phyloP scores from a whole-genome alignment of 1,140 invertebrate species.

The Mercenaria mercenaria region DNA sequence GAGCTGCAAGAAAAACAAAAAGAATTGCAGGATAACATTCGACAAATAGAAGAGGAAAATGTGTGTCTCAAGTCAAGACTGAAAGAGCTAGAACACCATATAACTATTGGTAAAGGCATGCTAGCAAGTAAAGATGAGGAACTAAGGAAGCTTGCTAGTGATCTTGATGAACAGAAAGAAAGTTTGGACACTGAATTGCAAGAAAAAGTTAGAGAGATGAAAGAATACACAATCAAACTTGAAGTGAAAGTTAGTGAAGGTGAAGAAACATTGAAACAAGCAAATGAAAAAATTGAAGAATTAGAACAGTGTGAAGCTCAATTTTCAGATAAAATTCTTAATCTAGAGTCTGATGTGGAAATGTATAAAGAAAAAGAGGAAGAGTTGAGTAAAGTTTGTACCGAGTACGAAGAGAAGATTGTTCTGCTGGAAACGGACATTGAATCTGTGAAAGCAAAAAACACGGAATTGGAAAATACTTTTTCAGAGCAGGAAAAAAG shows the following conservation, averaged over 20 bases:
- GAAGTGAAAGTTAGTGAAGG: neutral
- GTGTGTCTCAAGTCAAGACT: neutral
- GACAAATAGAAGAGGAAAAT: slow-evolving; percentile 13
- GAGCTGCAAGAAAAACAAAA: slow-evolving; percentile 17
- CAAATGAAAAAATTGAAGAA: slow-evolving; percentile 34
- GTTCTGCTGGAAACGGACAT: slow-evolving; percentile 51
- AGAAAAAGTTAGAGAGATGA: slow-evolving; percentile 39
- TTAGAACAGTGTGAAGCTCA: slow-evolving; percentile 25
- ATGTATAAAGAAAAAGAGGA: slow-evolving; percentile 28
- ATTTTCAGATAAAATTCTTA: slow-evolving; percentile 3
- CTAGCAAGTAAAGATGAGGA: slow-evolving; percentile 8
- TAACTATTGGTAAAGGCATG: slow-evolving; percentile 27
- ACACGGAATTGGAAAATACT: slow-evolving; percentile 44
- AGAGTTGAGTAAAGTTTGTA: slow-evolving; percentile 23
- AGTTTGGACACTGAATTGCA: slow-evolving; percentile 21
- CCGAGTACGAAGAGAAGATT: slow-evolving; percentile 51
- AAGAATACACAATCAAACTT: slow-evolving; percentile 17
- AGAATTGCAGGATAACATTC: slow-evolving; percentile 43
- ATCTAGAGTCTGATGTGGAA: slow-evolving; percentile 45
- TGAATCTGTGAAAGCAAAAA: slow-evolving; percentile 7
- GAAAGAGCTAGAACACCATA: slow-evolving; percentile 16
- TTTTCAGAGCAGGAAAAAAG: slow-evolving; percentile 22
- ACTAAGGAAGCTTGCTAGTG: neutral
- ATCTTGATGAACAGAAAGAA: slow-evolving; percentile 2
- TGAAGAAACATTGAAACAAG: neutral